Base-by-base conservation (phyloP, 2,888 invertebrate species). In the Trissonchulus latispiculum region DNA sequence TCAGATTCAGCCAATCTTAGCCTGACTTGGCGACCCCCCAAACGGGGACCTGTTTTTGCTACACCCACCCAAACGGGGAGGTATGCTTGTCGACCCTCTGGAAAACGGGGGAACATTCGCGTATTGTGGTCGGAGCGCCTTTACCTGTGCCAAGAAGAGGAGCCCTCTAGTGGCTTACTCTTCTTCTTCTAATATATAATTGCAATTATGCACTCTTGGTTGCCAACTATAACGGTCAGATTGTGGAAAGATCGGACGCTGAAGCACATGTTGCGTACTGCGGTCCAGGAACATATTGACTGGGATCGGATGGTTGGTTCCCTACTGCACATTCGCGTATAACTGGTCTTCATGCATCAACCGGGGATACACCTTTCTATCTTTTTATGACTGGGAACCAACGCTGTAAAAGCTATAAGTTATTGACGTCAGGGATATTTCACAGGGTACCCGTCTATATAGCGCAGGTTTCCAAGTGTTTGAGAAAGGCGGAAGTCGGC, bases 331-430 rank as follows among this genome's bases (percentile, higher is more conserved):
- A 23, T 68, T 68, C n/a, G 23, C 68, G 23, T 68, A 68, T 31
- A 68, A 29, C 68, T 2, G 33, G 31, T 68, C 3, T 31, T 18
- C 68, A 68, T 23, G n/a, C 33, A 32, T 68, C 68, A 3, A 68
- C 68, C 15, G 35, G 68, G n/a, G 68, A 68, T 18, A 68, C 68
- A 31, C 68, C 68, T 18, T 68, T 68, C n/a, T 31, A 35, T 28
- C 18, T 31, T 68, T 68, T 31, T 32, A 68, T 68, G 68, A 15
- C 3, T 23, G 68, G n/a, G 33, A 32, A 2, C 68, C 68, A 28
- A 68, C 28, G 8, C 68, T 29, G 29, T 29, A 62, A 8, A 15
- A 48, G 8, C 23, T n/a, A n/a, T n/a, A n/a, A n/a, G n/a, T n/a
- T n/a, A n/a, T n/a, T n/a, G n/a, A n/a, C n/a, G n/a, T n/a, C n/a